Evolutionary conservation across 2,797 vertebrate genomes (phyloP), one percentile per base, ranked within the genome.

Genomic region (Alcedo atthis): DNA sequence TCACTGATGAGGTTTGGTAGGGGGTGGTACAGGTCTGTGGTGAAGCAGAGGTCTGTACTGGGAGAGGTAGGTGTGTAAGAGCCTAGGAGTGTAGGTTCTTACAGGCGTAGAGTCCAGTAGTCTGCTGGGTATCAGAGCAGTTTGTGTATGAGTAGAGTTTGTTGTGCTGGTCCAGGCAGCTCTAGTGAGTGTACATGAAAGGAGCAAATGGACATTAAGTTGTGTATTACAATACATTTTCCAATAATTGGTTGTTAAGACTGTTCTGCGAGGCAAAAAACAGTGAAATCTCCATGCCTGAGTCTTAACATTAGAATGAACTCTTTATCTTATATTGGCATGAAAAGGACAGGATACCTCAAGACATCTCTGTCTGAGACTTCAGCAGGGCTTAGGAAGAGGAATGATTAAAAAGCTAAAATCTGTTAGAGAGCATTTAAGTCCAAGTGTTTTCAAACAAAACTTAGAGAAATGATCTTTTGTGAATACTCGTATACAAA

Each of bases 211-310:
- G 76, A 32, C 2, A 2, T 35, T 73, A 43, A 14, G 46, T 57
- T 55, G 24, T 77, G 14, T 54, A 30, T 82, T 59, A 68, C 46
- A 82, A 62, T 40, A 73, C 13, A 3, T 80, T 91, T 91, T 68
- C 49, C 75, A 61, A 40, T 70, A 64, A 68, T 77, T 64, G 49
- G 54, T 67, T 85, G 58, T 61, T 74, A 59, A 77, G 46, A 24
- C 58, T 87, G 49, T 55, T 88, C 58, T 89, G 46, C 26, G 40
- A 45, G 87, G 66, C 59, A 89, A 90, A 90, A 93, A 94, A 66
- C 17, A 2, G 45, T 83, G 76, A 53, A 92, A 68, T 83, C 15
- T 13, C 5, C 11, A 15, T 69, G 46, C 37, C 22, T 9, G 49
- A 73, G 30, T 71, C 43, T 91, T 90, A 74, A 42, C 67, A 35